Evolutionary conservation across 2,797 vertebrate species (phyloP).

Genomic region (Sparus aurata): DNA sequence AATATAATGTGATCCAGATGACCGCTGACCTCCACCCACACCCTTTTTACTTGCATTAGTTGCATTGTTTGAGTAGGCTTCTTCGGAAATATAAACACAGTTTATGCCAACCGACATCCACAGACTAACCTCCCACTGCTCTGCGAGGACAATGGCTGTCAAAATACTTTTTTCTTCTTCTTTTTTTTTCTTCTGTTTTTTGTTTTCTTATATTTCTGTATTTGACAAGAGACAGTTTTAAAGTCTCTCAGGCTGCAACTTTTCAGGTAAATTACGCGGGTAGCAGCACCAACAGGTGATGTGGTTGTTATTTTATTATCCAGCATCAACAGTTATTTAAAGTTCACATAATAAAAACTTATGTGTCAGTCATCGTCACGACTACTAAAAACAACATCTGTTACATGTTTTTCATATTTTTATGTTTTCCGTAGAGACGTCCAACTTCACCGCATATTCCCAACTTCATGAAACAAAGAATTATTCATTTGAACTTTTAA

Average conservation of each 20-base stretch:
- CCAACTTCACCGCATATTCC: constrained; percentile 22
- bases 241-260: neutral
- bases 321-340: constrained; percentile 18
- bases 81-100: neutral
- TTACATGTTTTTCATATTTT: constrained; percentile 6
- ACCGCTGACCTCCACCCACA: neutral
- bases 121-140: neutral
- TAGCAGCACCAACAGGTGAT: neutral
- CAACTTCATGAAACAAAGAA: constrained; percentile 31
- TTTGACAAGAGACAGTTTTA: neutral
- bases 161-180: no score
- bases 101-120: neutral
- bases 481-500: constrained; percentile 35
- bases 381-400: constrained; percentile 69
- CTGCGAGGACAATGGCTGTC: neutral
- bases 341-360: constrained; percentile 25
- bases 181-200: no score
- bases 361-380: constrained; percentile 43
- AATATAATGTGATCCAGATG: neutral
- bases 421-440: constrained; percentile 29
- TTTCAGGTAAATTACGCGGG: neutral
- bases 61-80: neutral
- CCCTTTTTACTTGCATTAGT: neutral
- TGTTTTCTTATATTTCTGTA: no score
- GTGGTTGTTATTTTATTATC: neutral